Conservation (phyloP, 2,113 vertebrate species). For the Silurus meridionalis region DNA sequence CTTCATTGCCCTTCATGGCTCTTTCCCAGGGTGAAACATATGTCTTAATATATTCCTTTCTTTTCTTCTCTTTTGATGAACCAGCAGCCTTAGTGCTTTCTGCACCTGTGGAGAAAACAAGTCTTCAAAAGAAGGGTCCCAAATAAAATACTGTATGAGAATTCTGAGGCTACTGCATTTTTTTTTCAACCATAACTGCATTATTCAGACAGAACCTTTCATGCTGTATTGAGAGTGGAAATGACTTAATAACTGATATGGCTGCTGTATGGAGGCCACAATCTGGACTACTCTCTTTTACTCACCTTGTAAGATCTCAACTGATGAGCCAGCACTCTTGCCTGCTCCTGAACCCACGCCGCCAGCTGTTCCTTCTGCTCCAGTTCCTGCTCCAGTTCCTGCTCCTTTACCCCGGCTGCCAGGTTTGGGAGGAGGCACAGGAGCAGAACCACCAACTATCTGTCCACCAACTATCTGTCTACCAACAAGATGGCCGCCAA, state of each 20-base stretch:
- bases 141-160: not conserved
- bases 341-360: constrained; percentile 51
- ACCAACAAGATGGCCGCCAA: constrained; percentile 66
- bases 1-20: constrained; percentile 89
- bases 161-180: not conserved
- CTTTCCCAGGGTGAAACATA: constrained; percentile 95
- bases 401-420: constrained; percentile 62
- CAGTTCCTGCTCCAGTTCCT: constrained; percentile 35
- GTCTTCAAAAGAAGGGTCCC: not conserved
- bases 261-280: constrained; percentile 7
- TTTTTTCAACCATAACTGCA: not conserved
- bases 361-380: constrained; percentile 45
- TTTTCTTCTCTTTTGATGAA: constrained; percentile 62
- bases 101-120: constrained; percentile 36
- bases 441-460: constrained; percentile 51
- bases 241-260: constrained; percentile 11
- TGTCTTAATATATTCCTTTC: constrained; percentile 75
- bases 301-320: constrained; percentile 43
- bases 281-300: constrained; percentile 37
- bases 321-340: constrained; percentile 49
- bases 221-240: not conserved
- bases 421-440: constrained; percentile 74
- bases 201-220: not conserved
- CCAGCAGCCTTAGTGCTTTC: constrained; percentile 34
- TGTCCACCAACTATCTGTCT: constrained; percentile 57